Evolutionary conservation across 2,113 vertebrate genomes (phyloP), one percentile per base, ranked within the genome.

Genomic region (Phyllostomus hastatus): DNA sequence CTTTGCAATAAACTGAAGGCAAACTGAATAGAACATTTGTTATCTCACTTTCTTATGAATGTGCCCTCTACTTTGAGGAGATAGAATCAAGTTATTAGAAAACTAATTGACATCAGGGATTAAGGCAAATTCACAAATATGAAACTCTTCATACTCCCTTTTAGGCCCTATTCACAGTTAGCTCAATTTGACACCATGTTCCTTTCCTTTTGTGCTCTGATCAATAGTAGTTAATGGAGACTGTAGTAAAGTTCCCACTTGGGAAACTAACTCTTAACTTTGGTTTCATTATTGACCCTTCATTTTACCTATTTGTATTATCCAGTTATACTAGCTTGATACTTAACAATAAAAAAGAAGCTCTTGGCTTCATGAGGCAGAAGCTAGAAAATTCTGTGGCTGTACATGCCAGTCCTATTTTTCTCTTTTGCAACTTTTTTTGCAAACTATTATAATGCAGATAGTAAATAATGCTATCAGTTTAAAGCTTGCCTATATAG

Each of bases 11-110:
- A 82, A 66, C 73, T 88, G 67, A 20, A 90, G 70, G n/a, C 57
- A 69, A 84, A 76, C 4, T 54, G n/a, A 81, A 33, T 87, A 72
- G 20, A 14, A 94, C 28, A 15, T n/a, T 70, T 43, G 16, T 81
- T 84, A 93, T 92, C 33, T 94, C 31, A 61, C n/a, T 59, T 82
- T 90, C 69, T 46, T 84, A 91, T 84, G 80, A 96, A 79, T 59
- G 2, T 76, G 14, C 10, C 12, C 17, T 78, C 46, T 72, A 8
- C 3, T 93, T 85, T 82, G 59, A 91, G n/a, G 17, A 95, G 26
- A 52, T 70, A 81, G 19, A 93, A 94, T 46, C 6, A 70, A 86
- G 84, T 59, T 26, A 73, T 57, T 90, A 95, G 75, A 80, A 76
- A 90, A 88, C 6, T 52, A 88, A n/a, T 54, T 86, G 66, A 76